Conservation (phyloP, 2,797 vertebrate genomes). For the Pseudomugil gertrudae region DNA sequence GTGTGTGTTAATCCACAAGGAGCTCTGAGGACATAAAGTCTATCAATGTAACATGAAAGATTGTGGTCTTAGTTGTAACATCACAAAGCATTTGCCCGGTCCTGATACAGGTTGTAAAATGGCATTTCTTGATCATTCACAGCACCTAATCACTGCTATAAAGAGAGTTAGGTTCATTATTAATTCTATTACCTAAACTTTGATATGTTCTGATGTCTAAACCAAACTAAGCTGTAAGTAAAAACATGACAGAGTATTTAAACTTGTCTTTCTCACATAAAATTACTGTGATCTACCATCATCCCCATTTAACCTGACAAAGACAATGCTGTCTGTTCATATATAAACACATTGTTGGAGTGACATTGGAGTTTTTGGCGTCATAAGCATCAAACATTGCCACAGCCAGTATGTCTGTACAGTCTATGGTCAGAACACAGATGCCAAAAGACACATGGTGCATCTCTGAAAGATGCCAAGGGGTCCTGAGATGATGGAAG, state of each 20-base stretch:
- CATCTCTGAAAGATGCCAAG: neutral
- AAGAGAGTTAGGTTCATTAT: too few relatives aligned
- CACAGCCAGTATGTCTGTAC: too few relatives aligned
- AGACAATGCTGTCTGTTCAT: neutral
- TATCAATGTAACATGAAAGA: neutral
- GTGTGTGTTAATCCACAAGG: too few relatives aligned
- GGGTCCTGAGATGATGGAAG: neutral
- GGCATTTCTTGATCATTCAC: too few relatives aligned
- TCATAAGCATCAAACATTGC: neutral
- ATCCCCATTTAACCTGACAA: neutral
- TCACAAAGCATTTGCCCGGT: too few relatives aligned
- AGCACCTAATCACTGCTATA: too few relatives aligned
- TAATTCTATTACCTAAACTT: neutral
- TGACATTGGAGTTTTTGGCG: neutral
- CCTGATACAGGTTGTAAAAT: too few relatives aligned
- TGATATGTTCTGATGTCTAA: neutral
- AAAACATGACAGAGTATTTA: neutral
- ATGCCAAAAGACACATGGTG: conserved; percentile 4
- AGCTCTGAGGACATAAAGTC: neutral
- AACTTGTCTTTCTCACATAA: neutral
- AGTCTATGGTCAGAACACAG: neutral
- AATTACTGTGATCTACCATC: neutral
- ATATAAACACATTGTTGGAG: neutral
- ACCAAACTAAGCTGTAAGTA: neutral
- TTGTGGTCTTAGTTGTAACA: neutral